Percentiles rank a stretch among this genome's conserved stretches.
These are phyloP conservation scores for Scyliorhinus canicula DNA, from an alignment of 2,797 vertebrate species.

Conservation along the genomic window DNA sequence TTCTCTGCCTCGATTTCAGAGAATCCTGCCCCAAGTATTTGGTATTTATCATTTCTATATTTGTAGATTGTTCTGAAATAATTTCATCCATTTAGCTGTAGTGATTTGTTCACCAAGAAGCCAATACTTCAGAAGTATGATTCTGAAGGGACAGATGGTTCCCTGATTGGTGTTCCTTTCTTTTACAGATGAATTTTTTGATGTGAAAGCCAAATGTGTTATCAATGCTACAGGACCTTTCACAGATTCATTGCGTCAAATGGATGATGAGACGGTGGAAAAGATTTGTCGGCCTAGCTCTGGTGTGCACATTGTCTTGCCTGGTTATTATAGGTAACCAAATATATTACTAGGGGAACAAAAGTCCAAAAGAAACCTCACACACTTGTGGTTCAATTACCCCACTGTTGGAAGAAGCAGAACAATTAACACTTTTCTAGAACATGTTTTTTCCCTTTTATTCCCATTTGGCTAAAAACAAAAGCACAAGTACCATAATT, in stretches of 20 bases:
- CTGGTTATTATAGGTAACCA: conserved; percentile 90
- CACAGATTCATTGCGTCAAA: conserved; percentile 87
- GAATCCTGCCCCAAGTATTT: too few relatives aligned
- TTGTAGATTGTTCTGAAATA: neutral
- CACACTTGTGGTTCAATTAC: neutral
- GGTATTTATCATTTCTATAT: neutral
- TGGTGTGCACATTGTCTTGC: conserved; percentile 94
- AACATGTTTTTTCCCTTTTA: neutral
- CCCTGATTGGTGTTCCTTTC: conserved; percentile 77
- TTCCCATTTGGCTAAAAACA: neutral
- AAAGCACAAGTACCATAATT: neutral
- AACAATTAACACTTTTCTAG: neutral
- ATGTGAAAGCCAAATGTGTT: conserved; percentile 89
- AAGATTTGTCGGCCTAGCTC: conserved; percentile 96
- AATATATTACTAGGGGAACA: conserved; percentile 33
- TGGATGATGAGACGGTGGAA: conserved; percentile 71
- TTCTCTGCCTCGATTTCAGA: too few relatives aligned
- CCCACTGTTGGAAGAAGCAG: neutral
- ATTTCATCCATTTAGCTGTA: conserved; percentile 59
- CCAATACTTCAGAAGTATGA: conserved; percentile 65
- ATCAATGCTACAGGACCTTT: conserved; percentile 97
- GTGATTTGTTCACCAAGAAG: conserved; percentile 70
- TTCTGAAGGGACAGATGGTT: neutral
- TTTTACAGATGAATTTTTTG: conserved; percentile 87
- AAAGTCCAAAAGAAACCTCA: neutral